These are phyloP conservation scores for Zaprionus ornatus DNA, from an alignment of 1,140 invertebrate species.

Conservation along the genomic window DNA sequence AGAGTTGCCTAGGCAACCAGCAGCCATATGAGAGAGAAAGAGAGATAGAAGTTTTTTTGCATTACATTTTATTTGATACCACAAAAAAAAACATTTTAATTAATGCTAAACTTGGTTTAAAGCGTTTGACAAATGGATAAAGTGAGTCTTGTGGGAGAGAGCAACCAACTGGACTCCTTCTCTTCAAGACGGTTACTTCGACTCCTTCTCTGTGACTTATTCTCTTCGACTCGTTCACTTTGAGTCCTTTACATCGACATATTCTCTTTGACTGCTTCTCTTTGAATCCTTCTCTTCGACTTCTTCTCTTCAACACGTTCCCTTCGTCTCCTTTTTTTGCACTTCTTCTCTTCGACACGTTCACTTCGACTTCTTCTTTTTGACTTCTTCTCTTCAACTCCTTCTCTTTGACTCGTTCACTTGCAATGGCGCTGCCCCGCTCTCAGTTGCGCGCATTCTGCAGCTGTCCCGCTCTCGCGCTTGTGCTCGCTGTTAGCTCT, in stretches of 20 bases:
- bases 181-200: too few relatives aligned
- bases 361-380: not conserved
- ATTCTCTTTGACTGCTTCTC: not conserved
- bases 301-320: not conserved
- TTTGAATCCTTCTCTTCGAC: not conserved
- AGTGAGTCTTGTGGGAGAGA: not conserved
- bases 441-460: not conserved
- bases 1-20: not conserved
- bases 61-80: not conserved
- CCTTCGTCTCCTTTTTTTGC: too few relatives aligned
- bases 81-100: constrained; percentile 2
- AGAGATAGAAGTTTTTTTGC: not conserved
- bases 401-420: too few relatives aligned
- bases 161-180: not conserved
- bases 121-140: not conserved
- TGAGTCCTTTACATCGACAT: not conserved
- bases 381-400: not conserved
- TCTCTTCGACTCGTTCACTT: not conserved
- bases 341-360: too few relatives aligned
- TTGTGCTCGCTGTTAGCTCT: not conserved
- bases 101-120: constrained; percentile 1
- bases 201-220: not conserved
- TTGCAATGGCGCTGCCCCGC: too few relatives aligned
- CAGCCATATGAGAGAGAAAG: not conserved
- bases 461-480: not conserved